These are phyloP conservation scores for Catagonus wagneri DNA, from an alignment of 2,113 vertebrate genomes.

Conservation along the genomic window DNA sequence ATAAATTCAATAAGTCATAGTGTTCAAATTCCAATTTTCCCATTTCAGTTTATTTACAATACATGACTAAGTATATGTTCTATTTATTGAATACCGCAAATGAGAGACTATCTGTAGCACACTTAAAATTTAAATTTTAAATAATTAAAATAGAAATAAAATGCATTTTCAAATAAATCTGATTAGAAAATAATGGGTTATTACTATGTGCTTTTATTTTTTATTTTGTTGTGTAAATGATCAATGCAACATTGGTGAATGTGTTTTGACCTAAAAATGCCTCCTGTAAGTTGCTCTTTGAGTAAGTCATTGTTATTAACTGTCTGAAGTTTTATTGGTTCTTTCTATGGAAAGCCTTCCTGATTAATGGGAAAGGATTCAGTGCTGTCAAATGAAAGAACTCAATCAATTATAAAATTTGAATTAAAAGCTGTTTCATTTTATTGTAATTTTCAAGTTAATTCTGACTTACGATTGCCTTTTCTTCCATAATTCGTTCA, in stretches of 20 bases:
- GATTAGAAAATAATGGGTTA: neutral
- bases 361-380: neutral
- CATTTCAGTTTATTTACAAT: neutral
- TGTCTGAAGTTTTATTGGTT: neutral
- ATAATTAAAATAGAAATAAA: neutral
- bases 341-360: neutral
- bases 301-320: slow-evolving; percentile 4
- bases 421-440: slow-evolving; percentile 56
- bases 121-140: neutral
- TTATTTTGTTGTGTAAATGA: neutral
- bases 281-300: neutral
- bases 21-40: neutral
- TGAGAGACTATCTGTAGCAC: neutral
- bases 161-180: neutral
- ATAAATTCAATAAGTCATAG: neutral
- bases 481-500: slow-evolving; percentile 65
- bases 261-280: neutral
- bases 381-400: slow-evolving; percentile 10
- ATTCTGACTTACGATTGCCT: slow-evolving; percentile 54
- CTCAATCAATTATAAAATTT: slow-evolving; percentile 49
- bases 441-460: slow-evolving; percentile 61
- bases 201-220: neutral
- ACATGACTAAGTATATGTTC: neutral
- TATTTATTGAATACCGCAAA: neutral
- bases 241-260: neutral